Evolutionary conservation across 2,888 invertebrate genomes (phyloP).

Genomic region (Caenorhabditis panamensis): DNA sequence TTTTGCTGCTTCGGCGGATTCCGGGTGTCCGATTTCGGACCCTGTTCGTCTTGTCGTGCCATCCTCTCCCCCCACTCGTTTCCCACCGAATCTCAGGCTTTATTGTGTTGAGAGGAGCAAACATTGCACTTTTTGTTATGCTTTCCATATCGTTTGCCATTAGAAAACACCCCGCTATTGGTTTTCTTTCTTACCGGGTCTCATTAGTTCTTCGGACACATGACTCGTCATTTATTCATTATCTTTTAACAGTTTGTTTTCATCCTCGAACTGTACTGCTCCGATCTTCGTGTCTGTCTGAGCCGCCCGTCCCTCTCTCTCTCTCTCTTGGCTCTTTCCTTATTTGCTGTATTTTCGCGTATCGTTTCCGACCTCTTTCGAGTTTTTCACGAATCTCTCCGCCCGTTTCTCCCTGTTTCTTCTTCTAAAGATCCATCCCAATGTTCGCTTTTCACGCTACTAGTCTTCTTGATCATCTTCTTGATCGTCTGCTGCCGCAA

Average conservation of each 20-base stretch:
- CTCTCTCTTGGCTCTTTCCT: conserved; percentile 22
- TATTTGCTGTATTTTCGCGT: conserved; percentile 43
- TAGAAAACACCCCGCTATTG: not conserved
- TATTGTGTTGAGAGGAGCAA: conserved; percentile 16
- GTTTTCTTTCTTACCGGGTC: not conserved
- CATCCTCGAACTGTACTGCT: conserved; percentile 21
- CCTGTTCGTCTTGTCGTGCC: not conserved
- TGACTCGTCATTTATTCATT: not conserved
- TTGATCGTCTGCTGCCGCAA: conserved; percentile 4
- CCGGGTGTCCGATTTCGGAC: conserved; percentile 46
- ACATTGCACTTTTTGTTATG: conserved; percentile 5
- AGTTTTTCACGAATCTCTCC: conserved; percentile 45
- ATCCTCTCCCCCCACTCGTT: not conserved
- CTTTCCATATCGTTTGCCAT: conserved; percentile 2
- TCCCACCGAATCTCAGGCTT: conserved; percentile 22
- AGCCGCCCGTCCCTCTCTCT: conserved; percentile 11
- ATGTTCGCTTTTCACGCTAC: conserved; percentile 14
- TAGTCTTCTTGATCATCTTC: conserved; percentile 11
- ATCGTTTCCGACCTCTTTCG: conserved; percentile 35
- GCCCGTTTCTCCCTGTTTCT: conserved; percentile 13
- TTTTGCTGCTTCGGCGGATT: conserved; percentile 27
- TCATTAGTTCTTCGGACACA: not conserved
- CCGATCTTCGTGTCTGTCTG: conserved; percentile 5
- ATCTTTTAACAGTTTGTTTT: not conserved
- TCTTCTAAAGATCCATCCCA: not conserved